Conservation (phyloP, 2,888 invertebrate species). For the Rhamnusium bicolor region DNA sequence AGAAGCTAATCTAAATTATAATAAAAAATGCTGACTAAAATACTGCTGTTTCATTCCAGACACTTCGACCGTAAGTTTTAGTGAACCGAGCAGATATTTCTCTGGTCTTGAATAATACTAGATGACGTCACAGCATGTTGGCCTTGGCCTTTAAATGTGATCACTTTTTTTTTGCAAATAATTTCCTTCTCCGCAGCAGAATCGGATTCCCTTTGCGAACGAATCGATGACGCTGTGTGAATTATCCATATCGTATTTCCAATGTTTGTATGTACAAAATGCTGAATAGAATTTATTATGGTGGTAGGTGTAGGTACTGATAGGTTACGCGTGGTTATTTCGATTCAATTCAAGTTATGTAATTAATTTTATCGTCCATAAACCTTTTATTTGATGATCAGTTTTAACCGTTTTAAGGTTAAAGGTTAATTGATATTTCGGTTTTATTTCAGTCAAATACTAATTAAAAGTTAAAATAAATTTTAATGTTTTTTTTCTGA, state of each 20-base stretch:
- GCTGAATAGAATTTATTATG: neutral
- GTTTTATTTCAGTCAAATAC: too few species aligned
- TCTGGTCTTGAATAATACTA: constrained; percentile 26
- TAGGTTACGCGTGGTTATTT: neutral
- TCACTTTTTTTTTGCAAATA: constrained; percentile 34
- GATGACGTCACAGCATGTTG: constrained; percentile 34
- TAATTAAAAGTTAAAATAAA: too few species aligned
- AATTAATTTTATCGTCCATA: neutral
- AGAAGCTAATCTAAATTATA: neutral
- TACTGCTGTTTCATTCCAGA: neutral
- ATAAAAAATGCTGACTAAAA: neutral
- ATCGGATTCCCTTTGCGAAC: constrained; percentile 32
- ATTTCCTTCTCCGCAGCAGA: constrained; percentile 29
- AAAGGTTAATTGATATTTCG: too few species aligned
- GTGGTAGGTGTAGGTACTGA: too few species aligned
- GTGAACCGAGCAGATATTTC: constrained; percentile 15
- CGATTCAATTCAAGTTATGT: neutral
- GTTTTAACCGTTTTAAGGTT: neutral
- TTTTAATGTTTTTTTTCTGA: too few species aligned
- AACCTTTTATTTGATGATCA: neutral
- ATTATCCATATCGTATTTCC: constrained; percentile 17
- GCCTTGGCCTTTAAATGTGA: constrained; percentile 44
- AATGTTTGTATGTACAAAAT: neutral
- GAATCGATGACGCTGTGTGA: constrained; percentile 26
- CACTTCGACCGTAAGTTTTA: constrained; percentile 11